Evolutionary conservation across 1,140 invertebrate genomes (phyloP), one percentile per base, ranked within the genome.

Genomic region (Macrosteles quadrilineatus): DNA sequence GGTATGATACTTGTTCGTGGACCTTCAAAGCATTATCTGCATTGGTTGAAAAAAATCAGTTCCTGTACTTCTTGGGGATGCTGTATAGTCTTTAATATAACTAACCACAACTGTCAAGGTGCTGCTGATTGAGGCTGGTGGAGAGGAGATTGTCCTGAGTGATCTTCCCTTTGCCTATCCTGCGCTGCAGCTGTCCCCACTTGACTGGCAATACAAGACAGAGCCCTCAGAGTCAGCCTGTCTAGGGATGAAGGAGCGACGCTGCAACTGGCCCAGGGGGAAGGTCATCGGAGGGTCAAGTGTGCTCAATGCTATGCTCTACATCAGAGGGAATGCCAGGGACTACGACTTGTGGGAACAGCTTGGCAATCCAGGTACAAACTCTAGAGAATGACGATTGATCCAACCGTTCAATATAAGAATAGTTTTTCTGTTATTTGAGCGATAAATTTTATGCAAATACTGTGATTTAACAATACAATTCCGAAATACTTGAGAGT

Each of bases 251-350:
- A 76, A 76, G n/a, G 74, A 72, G 1, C 68, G 64, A 1, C 77
- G 80, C 32, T 88, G 87, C 73, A 83, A 80, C 32, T 84, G 86
- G 82, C 86, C 87, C 0, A 78, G 86, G 62, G 88, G 88, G 1
- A 87, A 83, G 75, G 74, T 75, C 0, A 73, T 94, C 2, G 95
- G 95, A 11, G 95, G 96, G 1, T 90, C 87, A 1, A 93, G 91
- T 73, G 87, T 88, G 2, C 80, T 96, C 14, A 97, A 97, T 77
- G 93, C 91, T 1, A 96, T 97, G 93, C 83, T 95, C 40, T 97
- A 96, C 73, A 86, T 95, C 0, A 81, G 95, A 31, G 95, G 95
- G 0, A 94, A 97, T 80, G 86, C 84, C 40, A 81, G 79, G 2
- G 94, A 97, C 80, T 98, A 96, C 76, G 91, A 98, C 76, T 78